Evolutionary conservation across 2,797 vertebrate species (phyloP).

Genomic region (Enoplosus armatus): DNA sequence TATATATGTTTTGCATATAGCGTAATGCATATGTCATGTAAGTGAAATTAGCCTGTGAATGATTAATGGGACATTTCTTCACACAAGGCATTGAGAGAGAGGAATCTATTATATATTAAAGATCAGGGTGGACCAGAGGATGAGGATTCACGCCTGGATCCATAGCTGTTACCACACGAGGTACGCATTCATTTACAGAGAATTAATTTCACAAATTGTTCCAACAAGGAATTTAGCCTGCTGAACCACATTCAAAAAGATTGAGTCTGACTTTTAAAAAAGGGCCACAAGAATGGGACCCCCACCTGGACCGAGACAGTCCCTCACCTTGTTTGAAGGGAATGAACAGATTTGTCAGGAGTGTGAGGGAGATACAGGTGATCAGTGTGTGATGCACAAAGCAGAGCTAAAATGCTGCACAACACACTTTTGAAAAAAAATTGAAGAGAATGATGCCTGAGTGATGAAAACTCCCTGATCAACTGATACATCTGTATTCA

Average conservation of each 20-base stretch:
- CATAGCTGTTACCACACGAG: neutral
- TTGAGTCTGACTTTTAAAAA: neutral
- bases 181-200: constrained; percentile 35
- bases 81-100: constrained; percentile 51
- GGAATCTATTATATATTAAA: constrained; percentile 74
- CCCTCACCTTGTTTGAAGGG: neutral
- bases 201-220: constrained; percentile 21
- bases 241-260: constrained; percentile 1
- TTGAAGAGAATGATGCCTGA: constrained; percentile 24
- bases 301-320: neutral
- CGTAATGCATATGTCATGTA: constrained; percentile 77
- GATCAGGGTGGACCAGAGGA: constrained; percentile 42
- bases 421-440: constrained; percentile 9
- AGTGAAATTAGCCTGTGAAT: constrained; percentile 78
- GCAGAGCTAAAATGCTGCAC: constrained; percentile 25
- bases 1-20: constrained; percentile 72
- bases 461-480: constrained; percentile 24
- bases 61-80: constrained; percentile 78
- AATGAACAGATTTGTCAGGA: constrained; percentile 29
- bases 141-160: constrained; percentile 30
- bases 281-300: neutral
- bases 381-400: constrained; percentile 20
- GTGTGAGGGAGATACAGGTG: constrained; percentile 9
- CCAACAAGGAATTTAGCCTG: neutral
- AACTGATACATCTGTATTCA: constrained; percentile 31